These are phyloP conservation scores for Trachurus trachurus DNA, from an alignment of 2,797 vertebrate genomes.

Conservation along the genomic window DNA sequence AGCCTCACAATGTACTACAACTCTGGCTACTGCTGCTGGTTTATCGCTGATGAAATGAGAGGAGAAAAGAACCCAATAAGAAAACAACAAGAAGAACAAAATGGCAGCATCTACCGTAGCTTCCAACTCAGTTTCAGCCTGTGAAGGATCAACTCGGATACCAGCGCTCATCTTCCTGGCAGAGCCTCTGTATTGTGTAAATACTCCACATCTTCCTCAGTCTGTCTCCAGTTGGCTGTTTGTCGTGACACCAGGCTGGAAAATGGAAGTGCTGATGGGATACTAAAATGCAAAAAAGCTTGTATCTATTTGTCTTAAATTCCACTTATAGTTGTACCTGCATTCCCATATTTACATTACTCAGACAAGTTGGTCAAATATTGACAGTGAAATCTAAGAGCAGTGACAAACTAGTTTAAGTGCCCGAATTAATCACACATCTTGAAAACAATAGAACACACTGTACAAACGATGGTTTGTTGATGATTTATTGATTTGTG, in stretches of 20 bases:
- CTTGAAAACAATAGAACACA: conserved; percentile 8
- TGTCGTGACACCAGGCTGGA: conserved; percentile 33
- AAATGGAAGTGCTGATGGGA: conserved; percentile 14
- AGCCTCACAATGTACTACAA: background rate
- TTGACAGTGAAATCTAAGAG: background rate
- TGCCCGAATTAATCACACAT: conserved; percentile 20
- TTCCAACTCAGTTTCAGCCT: conserved; percentile 28
- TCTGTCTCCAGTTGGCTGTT: conserved; percentile 48
- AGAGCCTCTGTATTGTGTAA: conserved; percentile 61
- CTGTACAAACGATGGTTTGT: conserved; percentile 47
- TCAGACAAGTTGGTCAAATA: background rate
- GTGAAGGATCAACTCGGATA: conserved; percentile 41
- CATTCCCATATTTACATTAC: too few relatives aligned
- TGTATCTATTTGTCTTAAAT: conserved; percentile 11
- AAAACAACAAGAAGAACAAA: conserved; percentile 1
- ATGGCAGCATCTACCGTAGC: conserved; percentile 14
- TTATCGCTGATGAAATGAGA: background rate
- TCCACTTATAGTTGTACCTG: background rate
- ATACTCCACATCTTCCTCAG: conserved; percentile 51
- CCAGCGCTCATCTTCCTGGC: conserved; percentile 41
- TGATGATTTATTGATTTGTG: conserved; percentile 61
- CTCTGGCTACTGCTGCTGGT: background rate
- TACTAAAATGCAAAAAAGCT: conserved; percentile 4
- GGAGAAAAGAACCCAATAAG: background rate
- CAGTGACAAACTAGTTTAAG: background rate